Base-by-base conservation (phyloP, 1,140 invertebrate species). In the Bradynema listronoti region DNA sequence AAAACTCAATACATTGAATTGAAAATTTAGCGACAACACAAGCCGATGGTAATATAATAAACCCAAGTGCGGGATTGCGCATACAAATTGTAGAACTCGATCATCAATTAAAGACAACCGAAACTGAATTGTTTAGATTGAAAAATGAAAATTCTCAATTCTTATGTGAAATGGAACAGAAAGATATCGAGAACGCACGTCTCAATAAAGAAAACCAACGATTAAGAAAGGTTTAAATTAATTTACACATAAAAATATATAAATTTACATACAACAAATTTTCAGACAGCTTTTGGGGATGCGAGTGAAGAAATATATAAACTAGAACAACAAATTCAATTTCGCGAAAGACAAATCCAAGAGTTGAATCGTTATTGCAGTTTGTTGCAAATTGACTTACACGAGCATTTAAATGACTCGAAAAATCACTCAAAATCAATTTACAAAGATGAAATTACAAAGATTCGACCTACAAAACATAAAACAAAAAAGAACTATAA, bases 361-460 rank as follows among this genome's bases (percentile, higher is more conserved):
- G 55, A 78, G 39, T 47, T 75, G 6, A 73, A 51, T 19, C 47
- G 58, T 19, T 63, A 67, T 24, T 78, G 75, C 45, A 64, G 66
- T 6, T 34, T 77, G 34, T 43, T 78, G 5, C 72, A 75, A 57
- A 50, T 75, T 4, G 72, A 75, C 25, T 39, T 75, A 41, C 67
- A 75, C 39, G 49, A 59, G 50, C 57, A 53, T 36, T 41, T 39
- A 24, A 36, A 29, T 1, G 30, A 36, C 9, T 34, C 16, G 2
- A 29, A 55, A 47, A 25, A 30, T 60, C 65, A 47, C 19, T 9
- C 27, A 50, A 50, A n/a, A 5, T 9, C 16, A 50, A 25, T n/a
- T 25, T 9, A n/a, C 3, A 9, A 50, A 32, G n/a, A 3, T n/a
- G 5, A 4, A 3, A 24, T 25, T 2, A 50, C 34, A 19, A 50